Conservation (phyloP, 1,140 invertebrate genomes). For the Danaus melanippus region DNA sequence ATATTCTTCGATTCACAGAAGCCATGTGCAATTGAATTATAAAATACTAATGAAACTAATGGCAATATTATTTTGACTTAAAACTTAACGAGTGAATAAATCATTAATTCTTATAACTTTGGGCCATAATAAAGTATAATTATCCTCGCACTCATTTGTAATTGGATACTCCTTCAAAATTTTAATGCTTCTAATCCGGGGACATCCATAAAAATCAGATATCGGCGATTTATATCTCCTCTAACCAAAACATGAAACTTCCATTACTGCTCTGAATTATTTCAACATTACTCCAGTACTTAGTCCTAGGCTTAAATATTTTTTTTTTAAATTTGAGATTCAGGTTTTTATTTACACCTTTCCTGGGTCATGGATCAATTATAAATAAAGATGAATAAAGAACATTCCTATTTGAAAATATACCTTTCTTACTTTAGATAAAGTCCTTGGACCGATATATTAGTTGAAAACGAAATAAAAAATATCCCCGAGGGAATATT, state of each 20-base stretch:
- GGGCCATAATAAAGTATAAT: neutral
- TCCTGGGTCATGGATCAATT: too few species aligned
- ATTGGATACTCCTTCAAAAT: neutral
- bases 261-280: conserved; percentile 25
- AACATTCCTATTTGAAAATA: conserved; percentile 1
- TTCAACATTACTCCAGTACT: conserved; percentile 11
- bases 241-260: conserved; percentile 21
- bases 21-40: too few species aligned
- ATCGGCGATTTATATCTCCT: conserved; percentile 16
- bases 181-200: conserved; percentile 2
- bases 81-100: too few species aligned
- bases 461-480: conserved; percentile 11
- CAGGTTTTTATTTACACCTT: too few species aligned
- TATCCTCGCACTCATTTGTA: neutral
- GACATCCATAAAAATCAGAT: conserved; percentile 7
- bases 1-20: too few species aligned
- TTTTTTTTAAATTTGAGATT: too few species aligned
- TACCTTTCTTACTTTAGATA: conserved; percentile 3
- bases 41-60: too few species aligned
- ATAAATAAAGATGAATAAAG: too few species aligned
- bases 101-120: too few species aligned
- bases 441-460: conserved; percentile 11
- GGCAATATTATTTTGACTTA: too few species aligned
- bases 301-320: neutral
- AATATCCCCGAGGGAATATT: conserved; percentile 17